These are phyloP conservation scores for Acronicta aceris DNA, from an alignment of 2,888 invertebrate species.

Conservation along the genomic window DNA sequence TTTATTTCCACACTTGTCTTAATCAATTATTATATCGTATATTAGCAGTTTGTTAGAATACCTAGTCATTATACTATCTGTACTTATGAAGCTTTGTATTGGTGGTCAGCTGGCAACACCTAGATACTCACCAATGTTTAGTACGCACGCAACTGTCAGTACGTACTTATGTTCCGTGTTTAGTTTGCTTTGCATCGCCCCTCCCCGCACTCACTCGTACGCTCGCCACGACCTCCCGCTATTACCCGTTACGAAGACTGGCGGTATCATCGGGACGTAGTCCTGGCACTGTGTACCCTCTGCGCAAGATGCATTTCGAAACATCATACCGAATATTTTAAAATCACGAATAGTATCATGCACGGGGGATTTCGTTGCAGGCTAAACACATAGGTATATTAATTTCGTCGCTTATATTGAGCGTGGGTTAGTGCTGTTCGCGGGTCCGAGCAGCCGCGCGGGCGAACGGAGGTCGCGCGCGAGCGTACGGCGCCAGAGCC, in stretches of 20 bases:
- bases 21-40: constrained; percentile 19
- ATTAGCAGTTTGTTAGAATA: constrained; percentile 38
- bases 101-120: constrained; percentile 49
- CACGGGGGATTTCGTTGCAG: not conserved
- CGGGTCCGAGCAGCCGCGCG: not conserved
- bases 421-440: not conserved
- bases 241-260: constrained; percentile 2
- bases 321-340: not conserved
- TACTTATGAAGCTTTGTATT: constrained; percentile 7
- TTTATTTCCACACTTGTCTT: constrained; percentile 17
- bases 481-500: constrained; percentile 33
- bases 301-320: constrained; percentile 21
- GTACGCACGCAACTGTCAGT: constrained; percentile 56
- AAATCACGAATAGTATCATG: constrained; percentile 4
- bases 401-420: too few relatives aligned
- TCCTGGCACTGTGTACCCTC: constrained; percentile 10
- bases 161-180: constrained; percentile 57
- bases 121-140: constrained; percentile 42
- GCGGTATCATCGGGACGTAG: not conserved
- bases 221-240: constrained; percentile 59
- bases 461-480: constrained; percentile 15
- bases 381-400: not conserved
- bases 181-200: constrained; percentile 80
- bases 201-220: constrained; percentile 66
- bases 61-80: constrained; percentile 22